These are phyloP conservation scores for Drosophila atripex DNA, from an alignment of 2,888 invertebrate species.

Conservation along the genomic window DNA sequence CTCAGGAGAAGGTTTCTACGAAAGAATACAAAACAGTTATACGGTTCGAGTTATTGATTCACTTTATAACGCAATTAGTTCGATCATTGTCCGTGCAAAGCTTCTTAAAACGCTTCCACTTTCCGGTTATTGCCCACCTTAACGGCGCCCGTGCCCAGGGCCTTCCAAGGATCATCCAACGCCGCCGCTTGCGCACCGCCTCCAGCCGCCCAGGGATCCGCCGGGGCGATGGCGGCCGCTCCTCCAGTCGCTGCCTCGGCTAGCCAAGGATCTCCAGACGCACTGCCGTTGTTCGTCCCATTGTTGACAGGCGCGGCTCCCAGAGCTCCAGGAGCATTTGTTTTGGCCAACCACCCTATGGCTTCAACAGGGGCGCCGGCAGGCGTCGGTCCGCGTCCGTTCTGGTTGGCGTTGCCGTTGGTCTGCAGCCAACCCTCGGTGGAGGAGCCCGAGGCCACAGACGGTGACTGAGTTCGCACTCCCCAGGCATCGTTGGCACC, in stretches of 20 bases:
- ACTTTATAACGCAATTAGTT: too few species aligned
- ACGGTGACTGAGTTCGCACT: conserved; percentile 83
- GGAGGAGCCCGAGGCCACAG: conserved; percentile 83
- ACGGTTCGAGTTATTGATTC: too few species aligned
- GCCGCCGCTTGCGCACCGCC: conserved; percentile 60
- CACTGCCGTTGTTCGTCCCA: conserved; percentile 55
- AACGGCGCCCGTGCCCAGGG: conserved; percentile 72
- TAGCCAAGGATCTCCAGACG: conserved; percentile 81
- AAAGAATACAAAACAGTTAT: too few species aligned
- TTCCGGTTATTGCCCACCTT: conserved; percentile 70
- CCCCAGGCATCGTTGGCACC: conserved; percentile 77
- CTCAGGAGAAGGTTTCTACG: conserved; percentile 85
- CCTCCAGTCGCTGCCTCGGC: conserved; percentile 58
- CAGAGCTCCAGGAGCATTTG: conserved; percentile 51
- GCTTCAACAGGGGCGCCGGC: conserved; percentile 68
- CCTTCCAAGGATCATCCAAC: conserved; percentile 86
- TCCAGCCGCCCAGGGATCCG: conserved; percentile 73
- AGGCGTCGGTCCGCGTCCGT: conserved; percentile 58
- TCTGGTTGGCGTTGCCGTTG: conserved; percentile 73
- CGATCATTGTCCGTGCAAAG: too few species aligned
- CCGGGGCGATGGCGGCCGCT: conserved; percentile 46
- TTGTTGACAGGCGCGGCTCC: conserved; percentile 54
- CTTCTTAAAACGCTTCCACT: too few species aligned
- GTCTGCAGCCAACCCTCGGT: conserved; percentile 84
- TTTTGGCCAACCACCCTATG: conserved; percentile 75